Evolutionary conservation across 2,888 invertebrate genomes (phyloP), one percentile per base, ranked within the genome.

Genomic region (Magallana nippona): DNA sequence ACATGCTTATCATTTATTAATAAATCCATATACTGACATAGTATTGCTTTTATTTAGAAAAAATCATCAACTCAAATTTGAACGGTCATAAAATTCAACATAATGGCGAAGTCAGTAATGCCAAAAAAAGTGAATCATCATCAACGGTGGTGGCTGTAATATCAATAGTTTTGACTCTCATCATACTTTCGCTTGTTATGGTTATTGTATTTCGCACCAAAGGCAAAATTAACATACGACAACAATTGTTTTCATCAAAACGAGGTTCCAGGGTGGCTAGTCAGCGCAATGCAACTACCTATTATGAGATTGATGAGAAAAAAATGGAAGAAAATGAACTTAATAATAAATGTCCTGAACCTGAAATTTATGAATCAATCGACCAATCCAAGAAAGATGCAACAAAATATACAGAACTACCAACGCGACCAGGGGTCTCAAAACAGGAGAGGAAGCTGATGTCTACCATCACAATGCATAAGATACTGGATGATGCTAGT

Each of bases 311-410:
- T 15, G 71, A 71, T 15, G 71, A 71, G 15, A 22, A 22, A 13
- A 32, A 32, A 15, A 15, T 15, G 71, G 32, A 22, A 22, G 71
- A 27, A 15, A 27, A 27, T 15, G 22, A 27, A 22, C 5, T 44
- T 44, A 8, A 15, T 71, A 71, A 71, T 8, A 71, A 1, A 27
- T 22, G 19, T 3, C 11, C 11, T 71, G 15, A 71, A 71, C 32
- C 27, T 71, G 71, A 71, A 71, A 71, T 71, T 71, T 71, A 71
- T 32, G 71, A 71, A 71, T 32, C 13, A 15, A 27, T 71, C 32
- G 27, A 71, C 15, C 71, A 71, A 71, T 71, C 71, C 13, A 27
- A 71, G 32, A 71, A 71, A 27, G 71, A 32, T 17, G 32, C 13
- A 13, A 27, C 71, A 27, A 71, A 71, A 22, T 71, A 71, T 27